phyloP scores from a whole-genome alignment of 2,888 invertebrate genomes.

The Monoplex corrugatus region DNA sequence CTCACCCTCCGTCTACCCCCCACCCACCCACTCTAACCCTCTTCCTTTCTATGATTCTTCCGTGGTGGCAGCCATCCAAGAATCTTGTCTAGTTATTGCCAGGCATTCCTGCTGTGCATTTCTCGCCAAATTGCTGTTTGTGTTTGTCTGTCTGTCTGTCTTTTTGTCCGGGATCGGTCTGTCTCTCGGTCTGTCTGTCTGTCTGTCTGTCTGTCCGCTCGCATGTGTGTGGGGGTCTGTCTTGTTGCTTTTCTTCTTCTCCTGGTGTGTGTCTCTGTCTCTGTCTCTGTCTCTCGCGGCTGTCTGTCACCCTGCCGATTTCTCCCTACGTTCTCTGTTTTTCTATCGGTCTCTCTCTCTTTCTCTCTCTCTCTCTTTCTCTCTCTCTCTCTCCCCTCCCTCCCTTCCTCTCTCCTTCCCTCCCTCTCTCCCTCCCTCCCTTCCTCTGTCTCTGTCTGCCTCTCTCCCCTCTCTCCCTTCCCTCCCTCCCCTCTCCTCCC shows the following conservation, averaged over 20 bases:
- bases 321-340: not conserved
- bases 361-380: too few species aligned
- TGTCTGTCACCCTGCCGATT: not conserved
- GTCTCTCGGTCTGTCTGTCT: too few species aligned
- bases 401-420: not conserved
- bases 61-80: not conserved
- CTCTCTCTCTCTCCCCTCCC: too few species aligned
- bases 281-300: not conserved
- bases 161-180: too few species aligned
- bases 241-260: not conserved
- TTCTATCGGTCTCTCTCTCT: not conserved
- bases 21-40: not conserved
- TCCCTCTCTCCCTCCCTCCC: not conserved
- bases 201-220: too few species aligned
- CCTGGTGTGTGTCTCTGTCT: not conserved
- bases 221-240: not conserved
- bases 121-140: not conserved
- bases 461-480: not conserved
- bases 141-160: too few species aligned
- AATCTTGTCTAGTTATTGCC: not conserved
- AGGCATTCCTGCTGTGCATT: too few species aligned
- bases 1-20: not conserved
- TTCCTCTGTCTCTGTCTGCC: not conserved
- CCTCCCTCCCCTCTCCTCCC: not conserved
- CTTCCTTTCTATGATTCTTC: not conserved